Percentiles rank a stretch among this genome's conserved stretches.
Conservation (phyloP, 2,797 vertebrate species). For the Alauda arvensis region DNA sequence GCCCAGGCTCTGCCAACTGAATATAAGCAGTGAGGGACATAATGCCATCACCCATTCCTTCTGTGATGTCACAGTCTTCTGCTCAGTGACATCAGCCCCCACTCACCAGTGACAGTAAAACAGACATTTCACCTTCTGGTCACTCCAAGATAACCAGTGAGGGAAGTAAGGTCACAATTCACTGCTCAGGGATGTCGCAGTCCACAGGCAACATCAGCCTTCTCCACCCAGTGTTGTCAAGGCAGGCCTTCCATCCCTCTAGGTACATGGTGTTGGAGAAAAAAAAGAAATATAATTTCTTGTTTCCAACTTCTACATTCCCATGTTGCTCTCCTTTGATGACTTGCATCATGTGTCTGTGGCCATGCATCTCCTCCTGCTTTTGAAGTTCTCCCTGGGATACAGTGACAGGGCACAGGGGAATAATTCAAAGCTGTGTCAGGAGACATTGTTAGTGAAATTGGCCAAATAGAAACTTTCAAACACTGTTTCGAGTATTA, state of each 20-base stretch:
- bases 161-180: background rate
- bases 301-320: background rate
- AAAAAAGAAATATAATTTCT: background rate
- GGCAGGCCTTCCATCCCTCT: background rate
- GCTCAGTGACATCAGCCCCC: background rate
- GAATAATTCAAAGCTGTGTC: background rate
- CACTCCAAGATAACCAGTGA: background rate
- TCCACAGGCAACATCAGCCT: background rate
- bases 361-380: background rate
- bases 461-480: background rate
- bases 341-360: background rate
- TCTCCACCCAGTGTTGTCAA: background rate
- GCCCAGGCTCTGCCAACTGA: background rate
- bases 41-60: background rate
- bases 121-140: background rate
- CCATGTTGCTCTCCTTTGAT: background rate
- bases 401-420: background rate
- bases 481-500: background rate
- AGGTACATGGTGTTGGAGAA: background rate
- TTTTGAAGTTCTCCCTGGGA: background rate
- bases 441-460: background rate
- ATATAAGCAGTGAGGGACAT: background rate
- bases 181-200: background rate
- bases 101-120: background rate
- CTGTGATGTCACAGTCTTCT: background rate